phyloP scores from a whole-genome alignment of 2,113 vertebrate species.

The Eudorcas thomsonii region DNA sequence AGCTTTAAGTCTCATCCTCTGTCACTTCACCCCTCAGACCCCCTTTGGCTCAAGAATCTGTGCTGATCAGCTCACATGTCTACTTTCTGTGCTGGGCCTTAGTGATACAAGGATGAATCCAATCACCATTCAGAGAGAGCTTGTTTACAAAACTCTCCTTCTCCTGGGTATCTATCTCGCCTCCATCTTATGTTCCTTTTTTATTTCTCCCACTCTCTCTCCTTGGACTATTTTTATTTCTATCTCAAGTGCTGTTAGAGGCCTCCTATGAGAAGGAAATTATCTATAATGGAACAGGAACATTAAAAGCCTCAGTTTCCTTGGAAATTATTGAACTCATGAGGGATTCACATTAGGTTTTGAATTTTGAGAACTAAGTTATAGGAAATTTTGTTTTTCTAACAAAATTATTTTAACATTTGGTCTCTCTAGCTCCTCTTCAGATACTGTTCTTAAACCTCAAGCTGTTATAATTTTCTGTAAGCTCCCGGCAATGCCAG shows the following conservation, averaged over 20 bases:
- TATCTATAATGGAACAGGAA: conserved; percentile 62
- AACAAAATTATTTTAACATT: conserved; percentile 52
- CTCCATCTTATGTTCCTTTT: conserved; percentile 48
- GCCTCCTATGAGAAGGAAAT: conserved; percentile 65
- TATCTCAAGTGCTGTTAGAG: conserved; percentile 45
- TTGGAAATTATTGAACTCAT: conserved; percentile 70
- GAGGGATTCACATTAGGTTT: conserved; percentile 49
- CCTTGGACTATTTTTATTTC: conserved; percentile 66
- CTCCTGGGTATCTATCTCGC: conserved; percentile 22
- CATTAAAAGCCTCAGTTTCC: conserved; percentile 71
- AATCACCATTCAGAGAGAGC: neutral
- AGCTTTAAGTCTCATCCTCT: neutral
- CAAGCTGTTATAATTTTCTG: neutral
- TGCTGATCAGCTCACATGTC: neutral
- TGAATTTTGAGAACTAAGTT: conserved; percentile 50
- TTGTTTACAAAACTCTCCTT: conserved; percentile 38
- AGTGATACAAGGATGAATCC: neutral
- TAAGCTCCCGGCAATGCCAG: neutral
- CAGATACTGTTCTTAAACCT: neutral
- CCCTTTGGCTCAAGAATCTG: neutral
- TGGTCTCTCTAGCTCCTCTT: conserved; percentile 16
- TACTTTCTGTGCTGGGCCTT: neutral
- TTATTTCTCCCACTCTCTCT: conserved; percentile 57
- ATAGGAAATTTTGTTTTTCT: conserved; percentile 46
- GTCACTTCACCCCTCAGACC: neutral